A percentile compares a stretch with the other conserved stretches of the same genome.
phyloP scores from a whole-genome alignment of 2,113 vertebrate genomes.

The Pleuronectes platessa region DNA sequence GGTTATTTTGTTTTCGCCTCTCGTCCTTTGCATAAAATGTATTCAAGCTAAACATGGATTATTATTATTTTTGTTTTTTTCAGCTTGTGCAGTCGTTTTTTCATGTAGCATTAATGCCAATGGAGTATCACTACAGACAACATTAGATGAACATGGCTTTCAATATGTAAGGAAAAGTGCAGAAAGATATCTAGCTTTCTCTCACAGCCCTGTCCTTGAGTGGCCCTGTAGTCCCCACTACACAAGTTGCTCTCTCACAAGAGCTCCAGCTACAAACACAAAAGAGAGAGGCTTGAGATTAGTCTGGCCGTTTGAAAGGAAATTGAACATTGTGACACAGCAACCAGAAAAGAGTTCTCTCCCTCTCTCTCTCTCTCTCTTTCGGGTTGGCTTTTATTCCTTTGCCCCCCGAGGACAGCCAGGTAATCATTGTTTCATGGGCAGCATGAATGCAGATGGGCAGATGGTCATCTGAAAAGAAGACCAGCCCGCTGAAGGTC shows the following conservation, averaged over 20 bases:
- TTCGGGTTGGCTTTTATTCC: conserved; percentile 26
- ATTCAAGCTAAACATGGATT: no score
- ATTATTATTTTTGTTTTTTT: no score
- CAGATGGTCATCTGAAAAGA: conserved; percentile 32
- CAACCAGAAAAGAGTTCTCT: conserved; percentile 44
- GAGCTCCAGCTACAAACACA: conserved; percentile 43
- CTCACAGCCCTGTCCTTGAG: conserved; percentile 56
- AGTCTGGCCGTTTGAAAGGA: conserved; percentile 61
- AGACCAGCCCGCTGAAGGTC: conserved; percentile 16
- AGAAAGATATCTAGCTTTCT: conserved; percentile 5
- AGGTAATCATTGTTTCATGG: conserved; percentile 65
- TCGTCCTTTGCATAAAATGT: no score
- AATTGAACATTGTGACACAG: conserved; percentile 68
- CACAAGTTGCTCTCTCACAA: conserved; percentile 46
- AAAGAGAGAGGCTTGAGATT: conserved; percentile 63
- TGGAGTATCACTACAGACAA: not conserved
- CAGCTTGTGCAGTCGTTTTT: no score
- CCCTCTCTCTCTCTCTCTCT: not conserved
- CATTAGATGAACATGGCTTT: conserved; percentile 2
- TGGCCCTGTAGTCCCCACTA: conserved; percentile 39
- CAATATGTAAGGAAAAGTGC: conserved; percentile 5
- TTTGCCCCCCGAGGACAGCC: conserved; percentile 44
- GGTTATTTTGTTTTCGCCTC: no score
- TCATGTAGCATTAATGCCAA: no score
- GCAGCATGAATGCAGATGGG: conserved; percentile 66